Evolutionary conservation across 2,113 vertebrate species (phyloP), one percentile per base, ranked within the genome.

Genomic region (Glaucomys volans): DNA sequence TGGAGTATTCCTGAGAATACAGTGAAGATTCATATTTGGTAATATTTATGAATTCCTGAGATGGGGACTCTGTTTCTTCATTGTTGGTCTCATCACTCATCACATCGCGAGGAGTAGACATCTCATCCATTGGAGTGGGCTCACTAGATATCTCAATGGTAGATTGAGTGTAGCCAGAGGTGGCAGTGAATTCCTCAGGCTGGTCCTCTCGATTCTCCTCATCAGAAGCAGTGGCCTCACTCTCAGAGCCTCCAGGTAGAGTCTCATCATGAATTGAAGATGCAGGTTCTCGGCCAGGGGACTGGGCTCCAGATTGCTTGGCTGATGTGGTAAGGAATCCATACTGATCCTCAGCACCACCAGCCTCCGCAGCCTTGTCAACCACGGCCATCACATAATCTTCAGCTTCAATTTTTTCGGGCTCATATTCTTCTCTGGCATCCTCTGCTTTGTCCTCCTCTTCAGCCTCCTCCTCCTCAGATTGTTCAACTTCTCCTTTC

Each of bases 111-210:
- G 99, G 99, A 90, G 99, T 99, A 4, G 99, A 99, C 99, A 99
- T 99, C 96, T 99, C 99, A 97, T 99, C 99, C 98, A 99, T 99
- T n/a, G 99, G 99, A 77, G 99, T 99, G 79, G 99, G 99, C 95
- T 99, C 99, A 97, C 99, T 99, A 66, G 99, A 99, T 96, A 99
- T 99, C 98, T 99, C 99, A 37, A 99, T 99, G 74, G 99, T 99
- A n/a, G 99, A 99, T 95, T 99, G 99, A 62, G 99, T 99, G 67
- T 99, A 99, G 87, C 99, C 99, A 26, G 99, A 99, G 59, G 99
- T 99, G 97, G 99, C 98, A 1, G 99, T 99, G 97, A 99, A 99
- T 95, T 99, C 99, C 81, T 99, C 99, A 37, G 98, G 99, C 10
- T 98, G 98, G 95, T 99, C 99, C 97, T 99, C 99, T 95, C 98